Base-by-base conservation (phyloP, 2,888 invertebrate species). In the Phaonia tiefii region DNA sequence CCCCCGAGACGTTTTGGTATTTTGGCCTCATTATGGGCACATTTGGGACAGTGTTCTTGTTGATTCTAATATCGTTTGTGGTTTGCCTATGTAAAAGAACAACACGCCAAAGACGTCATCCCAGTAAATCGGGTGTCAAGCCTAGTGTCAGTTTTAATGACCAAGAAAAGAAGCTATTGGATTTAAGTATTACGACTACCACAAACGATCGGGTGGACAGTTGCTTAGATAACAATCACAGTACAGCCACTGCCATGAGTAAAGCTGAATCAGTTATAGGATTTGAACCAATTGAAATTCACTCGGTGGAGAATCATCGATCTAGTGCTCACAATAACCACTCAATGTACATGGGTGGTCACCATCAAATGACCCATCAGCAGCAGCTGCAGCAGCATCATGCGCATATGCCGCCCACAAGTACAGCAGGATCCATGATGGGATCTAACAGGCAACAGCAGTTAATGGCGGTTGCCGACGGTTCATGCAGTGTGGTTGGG, bases 121-220 rank as follows among this genome's bases (percentile, higher is more conserved):
- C 93, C 72, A 93, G 93, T 86, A 93, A 95, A 83, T 84, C 88
- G 7, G 95, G 95, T 51, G 92, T 95, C 75, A 96, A 96, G 86
- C 94, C 94, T 58, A 95, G 95, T 89, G 93, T 95, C 1, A 96
- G 96, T 88, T 96, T 96, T 88, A 96, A 95, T 63, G 97, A 97
- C 87, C 97, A 97, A 91, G 96, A 97, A 88, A 96, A 97, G 90
- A 96, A 96, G 87, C 92, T 97, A 75, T 91, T 97, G 82, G 96
- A 96, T 85, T 94, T 96, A 17, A 96, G 96, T 84, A 94, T 94
- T 44, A 94, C 94, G 13, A 94, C 94, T 5, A 94, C 94, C 4
- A 94, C 94, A 0, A 93, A 93, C 31, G 93, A 93, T 83, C 91
- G 93, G 5, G 92, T 91, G 70, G 92, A 92, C 73, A 94, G 94